Evolutionary conservation across 2,113 vertebrate species (phyloP).

Genomic region (Procapra przewalskii): DNA sequence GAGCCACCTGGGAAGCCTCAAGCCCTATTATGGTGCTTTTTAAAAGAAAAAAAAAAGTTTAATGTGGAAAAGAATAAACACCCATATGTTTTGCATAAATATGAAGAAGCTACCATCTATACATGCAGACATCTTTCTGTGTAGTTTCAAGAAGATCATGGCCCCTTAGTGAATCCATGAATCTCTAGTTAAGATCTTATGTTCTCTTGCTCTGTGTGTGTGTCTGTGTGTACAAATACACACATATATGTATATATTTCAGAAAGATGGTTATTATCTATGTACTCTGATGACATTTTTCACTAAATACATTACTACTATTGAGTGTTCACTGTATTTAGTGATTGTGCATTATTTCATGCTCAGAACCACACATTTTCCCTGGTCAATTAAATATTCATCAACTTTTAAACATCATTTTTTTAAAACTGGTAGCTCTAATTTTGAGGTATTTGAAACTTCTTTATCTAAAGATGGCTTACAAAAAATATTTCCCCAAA

Average conservation of each 20-base stretch:
- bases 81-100: background rate
- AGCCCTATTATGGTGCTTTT: background rate
- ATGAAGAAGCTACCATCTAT: background rate
- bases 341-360: background rate
- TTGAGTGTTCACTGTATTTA: background rate
- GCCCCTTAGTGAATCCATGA: background rate
- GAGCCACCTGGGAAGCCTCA: background rate
- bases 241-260: background rate
- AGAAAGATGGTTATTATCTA: background rate
- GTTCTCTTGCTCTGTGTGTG: background rate
- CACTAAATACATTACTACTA: background rate
- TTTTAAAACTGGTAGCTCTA: background rate
- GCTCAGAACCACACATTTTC: background rate
- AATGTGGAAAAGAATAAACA: background rate
- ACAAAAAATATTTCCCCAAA: background rate
- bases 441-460: background rate
- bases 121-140: background rate
- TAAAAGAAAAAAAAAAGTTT: background rate
- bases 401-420: background rate
- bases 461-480: background rate
- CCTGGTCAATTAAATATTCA: background rate
- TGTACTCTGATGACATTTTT: background rate
- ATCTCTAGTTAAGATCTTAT: background rate
- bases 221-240: background rate
- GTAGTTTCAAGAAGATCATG: background rate